A percentile compares a stretch with the other conserved stretches of the same genome.
Conservation (phyloP, 53 echinoderm and acorn worm genomes). For the Pentamera pediparva region DNA sequence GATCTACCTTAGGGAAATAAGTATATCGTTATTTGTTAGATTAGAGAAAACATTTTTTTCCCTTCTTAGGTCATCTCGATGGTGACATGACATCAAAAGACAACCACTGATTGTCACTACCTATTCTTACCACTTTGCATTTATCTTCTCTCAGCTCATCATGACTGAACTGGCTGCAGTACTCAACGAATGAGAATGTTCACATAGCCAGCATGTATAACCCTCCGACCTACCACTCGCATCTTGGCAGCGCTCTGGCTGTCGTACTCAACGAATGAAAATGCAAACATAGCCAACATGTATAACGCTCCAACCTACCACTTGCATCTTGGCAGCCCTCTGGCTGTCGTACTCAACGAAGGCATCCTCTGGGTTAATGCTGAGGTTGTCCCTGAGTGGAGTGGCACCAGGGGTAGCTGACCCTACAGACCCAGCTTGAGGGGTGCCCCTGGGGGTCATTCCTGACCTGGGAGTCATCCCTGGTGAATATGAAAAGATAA, state of each 20-base stretch:
- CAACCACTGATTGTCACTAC: too few relatives aligned
- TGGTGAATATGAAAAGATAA: background rate
- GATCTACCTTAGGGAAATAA: too few relatives aligned
- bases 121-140: too few relatives aligned
- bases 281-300: background rate
- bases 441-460: slow-evolving; percentile 87
- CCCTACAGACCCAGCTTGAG: slow-evolving; percentile 56
- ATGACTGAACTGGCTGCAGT: too few relatives aligned
- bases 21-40: too few relatives aligned
- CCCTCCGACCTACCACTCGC: background rate
- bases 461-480: slow-evolving; percentile 47
- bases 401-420: slow-evolving; percentile 82
- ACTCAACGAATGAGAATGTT: too few relatives aligned
- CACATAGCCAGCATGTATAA: background rate
- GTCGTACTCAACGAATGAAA: too few relatives aligned
- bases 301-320: slow-evolving; percentile 43
- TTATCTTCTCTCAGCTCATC: too few relatives aligned
- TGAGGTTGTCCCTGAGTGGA: slow-evolving; percentile 90
- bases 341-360: slow-evolving; percentile 67
- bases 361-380: slow-evolving; percentile 87
- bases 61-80: too few relatives aligned
- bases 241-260: background rate
- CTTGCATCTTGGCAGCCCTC: slow-evolving; percentile 67
- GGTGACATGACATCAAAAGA: too few relatives aligned
- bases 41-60: too few relatives aligned